phyloP scores from a whole-genome alignment of 2,888 invertebrate species.

The Idaea straminata region DNA sequence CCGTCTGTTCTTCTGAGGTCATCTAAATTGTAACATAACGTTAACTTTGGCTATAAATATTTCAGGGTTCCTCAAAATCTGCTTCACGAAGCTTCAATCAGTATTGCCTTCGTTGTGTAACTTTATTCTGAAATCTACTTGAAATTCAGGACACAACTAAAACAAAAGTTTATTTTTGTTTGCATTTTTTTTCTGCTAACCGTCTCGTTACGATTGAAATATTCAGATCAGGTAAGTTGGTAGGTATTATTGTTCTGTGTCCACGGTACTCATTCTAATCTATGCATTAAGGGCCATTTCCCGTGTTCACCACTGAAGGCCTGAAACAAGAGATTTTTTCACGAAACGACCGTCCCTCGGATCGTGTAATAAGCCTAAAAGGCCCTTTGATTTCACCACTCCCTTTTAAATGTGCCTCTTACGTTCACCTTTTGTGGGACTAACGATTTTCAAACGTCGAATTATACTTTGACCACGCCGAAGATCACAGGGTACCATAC shows the following conservation, averaged over 20 bases:
- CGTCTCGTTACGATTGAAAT: background rate
- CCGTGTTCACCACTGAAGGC: constrained; percentile 4
- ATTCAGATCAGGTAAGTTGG: background rate
- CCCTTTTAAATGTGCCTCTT: constrained; percentile 58
- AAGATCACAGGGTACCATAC: constrained; percentile 25
- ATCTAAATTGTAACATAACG: too few relatives aligned
- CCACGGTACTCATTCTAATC: constrained; percentile 9
- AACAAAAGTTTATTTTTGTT: background rate
- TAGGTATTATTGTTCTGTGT: background rate
- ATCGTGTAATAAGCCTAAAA: constrained; percentile 71
- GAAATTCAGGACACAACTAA: background rate
- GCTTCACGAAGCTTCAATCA: too few relatives aligned
- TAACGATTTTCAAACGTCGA: constrained; percentile 51
- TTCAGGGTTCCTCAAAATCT: too few relatives aligned
- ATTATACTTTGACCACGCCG: constrained; percentile 48
- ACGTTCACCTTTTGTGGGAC: constrained; percentile 58
- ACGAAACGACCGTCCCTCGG: constrained; percentile 21
- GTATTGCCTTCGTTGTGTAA: background rate
- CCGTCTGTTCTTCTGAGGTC: too few relatives aligned
- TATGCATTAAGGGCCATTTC: constrained; percentile 18
- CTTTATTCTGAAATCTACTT: background rate
- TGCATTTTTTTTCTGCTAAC: background rate
- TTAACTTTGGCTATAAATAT: too few relatives aligned
- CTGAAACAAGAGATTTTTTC: constrained; percentile 43
- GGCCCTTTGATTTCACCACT: constrained; percentile 60